Evolutionary conservation across 2,888 invertebrate species (phyloP), one percentile per base, ranked within the genome.

Genomic region (Lochmaea capreae): DNA sequence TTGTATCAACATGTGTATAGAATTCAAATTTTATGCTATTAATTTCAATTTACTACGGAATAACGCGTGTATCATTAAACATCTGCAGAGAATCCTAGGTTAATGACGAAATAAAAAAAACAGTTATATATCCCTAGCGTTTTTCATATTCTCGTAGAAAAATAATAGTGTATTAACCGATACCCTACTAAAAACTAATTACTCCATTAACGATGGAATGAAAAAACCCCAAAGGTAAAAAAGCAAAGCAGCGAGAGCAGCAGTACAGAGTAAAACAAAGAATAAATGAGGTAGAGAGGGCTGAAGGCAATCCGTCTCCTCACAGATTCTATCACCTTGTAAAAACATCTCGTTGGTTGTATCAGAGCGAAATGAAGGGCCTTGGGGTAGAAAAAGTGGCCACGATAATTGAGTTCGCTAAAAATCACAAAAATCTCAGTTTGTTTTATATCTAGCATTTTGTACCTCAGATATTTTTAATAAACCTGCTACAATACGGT

Each of bases 371-470:
- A 79, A 63, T 63, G 79, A 79, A 79, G 78, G 72, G 79, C 83
- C 81, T 68, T 57, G 65, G 79, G 83, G 80, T 74, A 74, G 77
- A 82, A 83, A 83, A 82, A 82, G 78, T 79, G 74, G 78, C 76
- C 67, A 69, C 79, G 75, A 80, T 84, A 84, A 84, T 84, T 84
- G 84, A 82, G 82, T 84, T 84, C 78, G 83, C 81, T 84, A 84
- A 84, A 84, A 84, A 84, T 84, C 84, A 84, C 84, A 84, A 84
- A 84, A 84, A 83, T 84, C 84, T 82, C 80, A 72, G 80, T 57
- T n/a, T 61, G 16, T 63, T 63, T 63, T 63, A 63, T 43, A 18
- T 63, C 62, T 76, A 74, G 73, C 76, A 70, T 76, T 72, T 67
- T 26, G 42, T 61, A 12, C 43, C 49, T 49, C 59, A 43, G 59